A percentile compares a stretch with the other conserved stretches of the same genome.
phyloP scores from a whole-genome alignment of 2,113 vertebrate species.

The Cyprinodon brontotheroides region DNA sequence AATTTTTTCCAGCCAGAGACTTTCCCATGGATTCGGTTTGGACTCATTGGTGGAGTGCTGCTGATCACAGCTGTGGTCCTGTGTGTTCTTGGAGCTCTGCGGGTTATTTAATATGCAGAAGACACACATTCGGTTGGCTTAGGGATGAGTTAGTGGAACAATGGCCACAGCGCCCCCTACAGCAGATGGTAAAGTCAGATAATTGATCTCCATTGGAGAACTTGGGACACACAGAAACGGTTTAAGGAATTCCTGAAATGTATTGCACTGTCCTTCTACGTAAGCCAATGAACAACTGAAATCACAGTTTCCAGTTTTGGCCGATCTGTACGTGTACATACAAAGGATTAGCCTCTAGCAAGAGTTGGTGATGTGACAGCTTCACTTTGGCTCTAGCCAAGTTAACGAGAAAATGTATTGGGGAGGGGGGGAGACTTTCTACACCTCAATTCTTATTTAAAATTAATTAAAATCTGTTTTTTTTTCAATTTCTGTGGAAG shows the following conservation, averaged over 20 bases:
- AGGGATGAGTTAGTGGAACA: neutral
- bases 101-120: neutral
- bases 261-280: neutral
- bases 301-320: neutral
- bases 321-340: neutral
- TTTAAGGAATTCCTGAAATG: neutral
- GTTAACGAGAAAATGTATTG: neutral
- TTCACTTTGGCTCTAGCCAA: neutral
- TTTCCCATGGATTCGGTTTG: slow-evolving; percentile 52
- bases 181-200: neutral
- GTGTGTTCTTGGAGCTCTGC: slow-evolving; percentile 26
- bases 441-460: neutral
- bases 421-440: neutral
- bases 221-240: neutral
- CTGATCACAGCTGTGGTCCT: slow-evolving; percentile 38
- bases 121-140: neutral
- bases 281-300: neutral
- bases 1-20: neutral
- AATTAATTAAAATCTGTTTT: neutral
- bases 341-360: neutral
- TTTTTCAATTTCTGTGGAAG: neutral
- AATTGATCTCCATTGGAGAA: neutral
- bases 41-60: slow-evolving; percentile 51
- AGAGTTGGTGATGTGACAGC: neutral
- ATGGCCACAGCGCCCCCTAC: neutral